Conservation (phyloP, 2,888 invertebrate genomes). For the Temnothorax ravouxi region DNA sequence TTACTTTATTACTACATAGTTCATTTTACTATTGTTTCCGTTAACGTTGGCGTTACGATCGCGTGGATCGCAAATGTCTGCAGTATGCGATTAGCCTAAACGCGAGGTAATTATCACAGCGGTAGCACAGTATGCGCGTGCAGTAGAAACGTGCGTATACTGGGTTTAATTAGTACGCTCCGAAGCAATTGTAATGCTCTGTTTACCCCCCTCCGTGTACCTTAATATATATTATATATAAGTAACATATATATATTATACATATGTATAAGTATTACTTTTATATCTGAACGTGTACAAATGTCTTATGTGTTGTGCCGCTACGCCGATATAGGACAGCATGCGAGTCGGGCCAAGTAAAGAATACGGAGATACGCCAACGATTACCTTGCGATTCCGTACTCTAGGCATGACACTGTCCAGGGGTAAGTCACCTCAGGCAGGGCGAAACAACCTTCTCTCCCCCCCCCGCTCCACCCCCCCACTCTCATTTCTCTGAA, state of each 20-base stretch:
- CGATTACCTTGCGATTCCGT: slow-evolving; percentile 85
- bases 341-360: slow-evolving; percentile 86
- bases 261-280: slow-evolving; percentile 63
- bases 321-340: slow-evolving; percentile 86
- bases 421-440: slow-evolving; percentile 86
- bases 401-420: slow-evolving; percentile 86
- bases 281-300: slow-evolving; percentile 81
- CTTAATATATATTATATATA: slow-evolving; percentile 33
- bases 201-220: not conserved
- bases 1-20: slow-evolving; percentile 37
- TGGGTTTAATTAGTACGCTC: slow-evolving; percentile 41
- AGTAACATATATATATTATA: slow-evolving; percentile 13
- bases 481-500: slow-evolving; percentile 32
- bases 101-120: slow-evolving; percentile 47
- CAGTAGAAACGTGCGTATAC: slow-evolving; percentile 7
- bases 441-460: slow-evolving; percentile 75
- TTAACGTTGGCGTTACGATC: slow-evolving; percentile 42
- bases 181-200: slow-evolving; percentile 37
- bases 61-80: slow-evolving; percentile 42
- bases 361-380: slow-evolving; percentile 85
- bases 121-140: slow-evolving; percentile 48
- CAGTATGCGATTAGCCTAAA: slow-evolving; percentile 49
- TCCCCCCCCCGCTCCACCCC: not conserved
- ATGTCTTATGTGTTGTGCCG: slow-evolving; percentile 86
- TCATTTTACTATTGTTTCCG: slow-evolving; percentile 34